Percentiles rank a stretch among this genome's conserved stretches.
These are phyloP conservation scores for Montipora capricornis DNA, from an alignment of 64 coral and sea anemone genomes.

Conservation along the genomic window DNA sequence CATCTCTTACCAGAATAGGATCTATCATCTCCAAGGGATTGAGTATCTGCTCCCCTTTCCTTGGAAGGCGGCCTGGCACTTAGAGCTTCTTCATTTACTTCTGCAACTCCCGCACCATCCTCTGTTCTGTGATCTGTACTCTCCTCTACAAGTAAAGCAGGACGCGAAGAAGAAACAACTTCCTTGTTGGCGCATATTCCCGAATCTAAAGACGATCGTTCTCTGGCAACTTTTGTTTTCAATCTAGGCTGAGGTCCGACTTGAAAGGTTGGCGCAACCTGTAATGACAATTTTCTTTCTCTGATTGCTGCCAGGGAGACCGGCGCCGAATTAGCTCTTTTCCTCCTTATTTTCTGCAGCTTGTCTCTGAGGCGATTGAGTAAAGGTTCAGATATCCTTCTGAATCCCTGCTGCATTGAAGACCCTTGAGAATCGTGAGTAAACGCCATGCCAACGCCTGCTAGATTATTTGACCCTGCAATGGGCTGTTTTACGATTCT, in stretches of 20 bases:
- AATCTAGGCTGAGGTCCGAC: neutral
- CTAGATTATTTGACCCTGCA: neutral
- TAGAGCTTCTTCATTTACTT: neutral
- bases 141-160: neutral
- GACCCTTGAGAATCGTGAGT: neutral
- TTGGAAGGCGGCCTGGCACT: neutral
- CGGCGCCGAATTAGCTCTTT: conserved; percentile 44
- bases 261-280: neutral
- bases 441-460: neutral
- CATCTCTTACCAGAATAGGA: neutral
- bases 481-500: neutral
- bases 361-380: conserved; percentile 50
- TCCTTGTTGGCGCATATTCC: neutral
- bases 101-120: neutral
- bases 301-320: conserved; percentile 21
- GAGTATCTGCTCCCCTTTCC: neutral
- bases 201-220: neutral
- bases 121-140: neutral
- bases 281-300: neutral
- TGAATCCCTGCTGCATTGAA: neutral
- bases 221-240: neutral
- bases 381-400: conserved; percentile 31
- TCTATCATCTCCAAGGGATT: neutral
- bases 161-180: neutral
- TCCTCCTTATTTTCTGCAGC: conserved; percentile 38